phyloP scores from a whole-genome alignment of 1,140 invertebrate species.

The Aphelenchoides avenae region DNA sequence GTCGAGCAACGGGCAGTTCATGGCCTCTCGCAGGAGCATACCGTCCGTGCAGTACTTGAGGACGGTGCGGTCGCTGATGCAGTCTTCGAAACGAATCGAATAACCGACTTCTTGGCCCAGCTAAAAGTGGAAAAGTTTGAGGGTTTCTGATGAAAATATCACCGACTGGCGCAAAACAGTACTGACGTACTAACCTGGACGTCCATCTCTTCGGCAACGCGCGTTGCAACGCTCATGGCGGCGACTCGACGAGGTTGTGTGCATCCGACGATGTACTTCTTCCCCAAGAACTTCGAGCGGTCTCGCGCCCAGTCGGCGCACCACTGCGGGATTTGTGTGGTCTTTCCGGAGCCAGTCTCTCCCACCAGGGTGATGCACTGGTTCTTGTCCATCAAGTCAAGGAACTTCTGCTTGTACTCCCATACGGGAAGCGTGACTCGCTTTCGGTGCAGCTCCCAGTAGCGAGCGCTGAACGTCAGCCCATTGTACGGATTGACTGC shows the following conservation, averaged over 20 bases:
- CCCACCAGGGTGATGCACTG: slow-evolving; percentile 32
- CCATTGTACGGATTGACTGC: not conserved
- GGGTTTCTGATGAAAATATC: slow-evolving; percentile 1
- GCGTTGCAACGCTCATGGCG: slow-evolving; percentile 85
- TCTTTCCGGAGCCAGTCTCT: slow-evolving; percentile 41
- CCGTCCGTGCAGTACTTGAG: slow-evolving; percentile 99
- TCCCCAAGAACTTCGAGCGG: slow-evolving; percentile 12
- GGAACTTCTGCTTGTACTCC: slow-evolving; percentile 25
- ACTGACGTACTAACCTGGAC: slow-evolving; percentile 62
- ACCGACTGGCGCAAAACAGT: slow-evolving; percentile 13
- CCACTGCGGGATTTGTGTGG: slow-evolving; percentile 67
- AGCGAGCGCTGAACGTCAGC: not conserved
- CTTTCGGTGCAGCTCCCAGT: not conserved
- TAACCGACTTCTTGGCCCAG: slow-evolving; percentile 67
- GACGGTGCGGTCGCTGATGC: slow-evolving; percentile 68
- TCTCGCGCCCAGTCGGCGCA: slow-evolving; percentile 77
- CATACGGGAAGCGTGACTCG: slow-evolving; percentile 24
- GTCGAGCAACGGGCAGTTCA: slow-evolving; percentile 75
- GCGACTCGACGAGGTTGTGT: slow-evolving; percentile 93
- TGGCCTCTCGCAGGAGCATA: slow-evolving; percentile 77
- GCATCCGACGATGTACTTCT: slow-evolving; percentile 68
- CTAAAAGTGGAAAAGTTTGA: slow-evolving; percentile 25
- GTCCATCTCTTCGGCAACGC: slow-evolving; percentile 70
- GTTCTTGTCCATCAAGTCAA: slow-evolving; percentile 12
- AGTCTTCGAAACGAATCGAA: slow-evolving; percentile 73